Evolutionary conservation across 2,797 vertebrate species (phyloP).

Genomic region (Australoheros facetus): DNA sequence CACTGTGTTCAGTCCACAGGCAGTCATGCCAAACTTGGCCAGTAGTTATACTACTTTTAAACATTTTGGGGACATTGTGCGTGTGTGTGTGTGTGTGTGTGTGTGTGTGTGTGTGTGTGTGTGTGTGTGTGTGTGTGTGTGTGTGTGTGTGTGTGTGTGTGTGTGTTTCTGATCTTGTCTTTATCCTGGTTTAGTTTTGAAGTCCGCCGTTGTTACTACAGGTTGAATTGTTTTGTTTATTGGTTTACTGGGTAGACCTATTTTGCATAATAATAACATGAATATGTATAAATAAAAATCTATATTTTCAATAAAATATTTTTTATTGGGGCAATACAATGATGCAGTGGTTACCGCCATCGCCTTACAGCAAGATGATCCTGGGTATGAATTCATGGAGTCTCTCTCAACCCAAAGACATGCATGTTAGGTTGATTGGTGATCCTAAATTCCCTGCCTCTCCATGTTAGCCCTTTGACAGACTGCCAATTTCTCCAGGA

Average conservation of each 20-base stretch:
- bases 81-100: not conserved
- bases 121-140: not conserved
- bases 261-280: not conserved
- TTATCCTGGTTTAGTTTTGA: not conserved
- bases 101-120: not conserved
- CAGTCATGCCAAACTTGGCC: not conserved
- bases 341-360: not conserved
- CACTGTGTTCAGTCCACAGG: constrained; percentile 6
- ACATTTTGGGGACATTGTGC: not conserved
- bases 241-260: not conserved
- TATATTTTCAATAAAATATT: not conserved
- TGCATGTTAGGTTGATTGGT: not conserved
- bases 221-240: not conserved
- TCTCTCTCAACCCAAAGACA: not conserved
- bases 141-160: not conserved
- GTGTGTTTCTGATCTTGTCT: not conserved
- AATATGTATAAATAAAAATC: not conserved
- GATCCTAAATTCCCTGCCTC: not conserved
- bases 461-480: not conserved
- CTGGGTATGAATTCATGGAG: not conserved
- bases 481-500: not conserved
- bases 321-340: not conserved
- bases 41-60: not conserved
- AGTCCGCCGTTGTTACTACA: not conserved
- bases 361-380: not conserved